phyloP scores from a whole-genome alignment of 2,888 invertebrate species.

The Coenonympha glycerion region DNA sequence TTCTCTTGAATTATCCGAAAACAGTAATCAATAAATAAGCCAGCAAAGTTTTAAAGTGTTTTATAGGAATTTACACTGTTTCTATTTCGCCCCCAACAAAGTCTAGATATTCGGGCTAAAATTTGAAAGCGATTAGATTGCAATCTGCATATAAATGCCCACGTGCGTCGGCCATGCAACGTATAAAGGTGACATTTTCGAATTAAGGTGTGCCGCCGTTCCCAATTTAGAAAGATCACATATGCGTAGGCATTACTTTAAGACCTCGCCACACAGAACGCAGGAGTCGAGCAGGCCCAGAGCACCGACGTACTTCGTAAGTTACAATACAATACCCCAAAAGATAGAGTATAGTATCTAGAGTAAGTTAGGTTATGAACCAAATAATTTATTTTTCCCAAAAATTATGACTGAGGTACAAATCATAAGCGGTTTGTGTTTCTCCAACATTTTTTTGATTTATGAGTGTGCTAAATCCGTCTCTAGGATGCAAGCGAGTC shows the following conservation, averaged over 20 bases:
- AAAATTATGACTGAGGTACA: too few species aligned
- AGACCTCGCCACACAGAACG: background rate
- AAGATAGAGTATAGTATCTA: background rate
- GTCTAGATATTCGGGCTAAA: background rate
- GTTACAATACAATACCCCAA: background rate
- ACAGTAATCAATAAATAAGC: too few species aligned
- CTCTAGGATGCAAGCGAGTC: too few species aligned
- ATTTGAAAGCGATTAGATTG: conserved; percentile 3
- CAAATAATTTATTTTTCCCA: too few species aligned
- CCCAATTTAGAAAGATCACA: conserved; percentile 14
- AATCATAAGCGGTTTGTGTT: too few species aligned
- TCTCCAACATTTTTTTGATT: too few species aligned
- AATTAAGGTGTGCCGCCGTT: conserved; percentile 9
- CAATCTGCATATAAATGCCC: conserved; percentile 3
- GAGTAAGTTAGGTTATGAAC: background rate
- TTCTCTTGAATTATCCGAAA: too few species aligned
- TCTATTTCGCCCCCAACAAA: too few species aligned
- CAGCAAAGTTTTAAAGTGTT: too few species aligned
- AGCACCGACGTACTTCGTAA: background rate
- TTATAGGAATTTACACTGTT: too few species aligned
- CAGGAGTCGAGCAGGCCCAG: background rate
- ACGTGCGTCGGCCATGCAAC: background rate
- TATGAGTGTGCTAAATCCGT: too few species aligned
- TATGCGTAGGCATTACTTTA: conserved; percentile 1
- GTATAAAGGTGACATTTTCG: conserved; percentile 10